Evolutionary conservation across 1,140 invertebrate genomes (phyloP), one percentile per base, ranked within the genome.

Genomic region (Pygmarrhopalites habei): DNA sequence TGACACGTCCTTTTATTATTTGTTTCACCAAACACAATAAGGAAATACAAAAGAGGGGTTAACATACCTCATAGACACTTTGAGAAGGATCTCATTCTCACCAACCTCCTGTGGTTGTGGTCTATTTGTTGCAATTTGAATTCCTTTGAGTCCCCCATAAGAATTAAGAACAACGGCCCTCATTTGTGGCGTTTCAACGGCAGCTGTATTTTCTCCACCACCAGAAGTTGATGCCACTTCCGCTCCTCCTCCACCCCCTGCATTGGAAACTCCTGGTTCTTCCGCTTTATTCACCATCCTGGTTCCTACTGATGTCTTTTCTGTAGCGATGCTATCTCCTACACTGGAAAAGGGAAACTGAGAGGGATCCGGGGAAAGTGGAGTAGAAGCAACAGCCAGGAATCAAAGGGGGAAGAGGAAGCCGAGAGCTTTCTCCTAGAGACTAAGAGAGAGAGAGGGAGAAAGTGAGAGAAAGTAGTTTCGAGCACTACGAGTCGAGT

Each of bases 121-220:
- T 32, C 26, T 55, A 26, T 28, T 55, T 3, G 4, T 23, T 39
- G 26, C 52, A 5, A 62, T 43, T 55, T 67, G 62, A 12, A 67
- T 44, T 41, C 60, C 60, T 56, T 67, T 67, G 0, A 67, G 43
- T 3, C 65, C 60, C 17, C 65, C 65, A 39, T 61, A 66, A 25
- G 51, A 46, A 30, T 52, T 66, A 1, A 66, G 46, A 44, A 62
- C 19, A 5, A 66, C 60, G 7, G 60, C 64, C 43, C 28, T 66
- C 64, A 66, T 65, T 57, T 65, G 32, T 10, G 44, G 56, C 21
- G 21, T 49, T 15, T 32, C 43, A 2, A 12, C 39, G 21, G 58
- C 23, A 12, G 57, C 4, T 29, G 63, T 21, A 15, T 46, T 14
- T 14, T 28, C 28, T 39, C 35, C 60, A 47, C 32, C 49, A 5